phyloP scores from a whole-genome alignment of 2,113 vertebrate species.

The Tichodroma muraria region DNA sequence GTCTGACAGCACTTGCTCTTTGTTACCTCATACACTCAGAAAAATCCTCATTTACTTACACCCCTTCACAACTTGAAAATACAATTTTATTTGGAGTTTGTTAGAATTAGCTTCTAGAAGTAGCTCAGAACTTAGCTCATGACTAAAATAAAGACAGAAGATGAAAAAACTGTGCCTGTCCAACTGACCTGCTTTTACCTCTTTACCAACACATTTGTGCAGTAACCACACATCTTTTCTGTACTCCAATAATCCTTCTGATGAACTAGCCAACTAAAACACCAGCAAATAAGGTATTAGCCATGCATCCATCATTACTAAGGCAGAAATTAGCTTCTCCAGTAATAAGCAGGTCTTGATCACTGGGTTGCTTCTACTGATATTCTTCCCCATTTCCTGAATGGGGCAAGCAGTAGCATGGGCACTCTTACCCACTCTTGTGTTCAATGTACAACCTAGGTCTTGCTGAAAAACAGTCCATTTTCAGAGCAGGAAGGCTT shows the following conservation, averaged over 20 bases:
- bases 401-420: accelerated
- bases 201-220: neutral
- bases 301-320: neutral
- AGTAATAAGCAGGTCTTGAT: neutral
- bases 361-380: neutral
- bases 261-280: neutral
- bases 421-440: accelerated
- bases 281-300: neutral
- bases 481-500: neutral
- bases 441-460: accelerated
- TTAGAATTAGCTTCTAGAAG: neutral
- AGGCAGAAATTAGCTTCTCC: neutral
- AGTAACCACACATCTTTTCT: neutral
- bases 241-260: neutral
- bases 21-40: neutral
- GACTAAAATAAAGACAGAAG: neutral
- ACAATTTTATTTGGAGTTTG: neutral
- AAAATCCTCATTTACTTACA: neutral
- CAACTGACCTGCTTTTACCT: neutral
- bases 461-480: neutral
- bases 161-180: neutral
- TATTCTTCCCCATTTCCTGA: neutral
- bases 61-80: neutral
- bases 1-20: neutral
- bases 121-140: neutral